These are phyloP conservation scores for Diarsia mendica DNA, from an alignment of 2,888 invertebrate genomes.

Conservation along the genomic window DNA sequence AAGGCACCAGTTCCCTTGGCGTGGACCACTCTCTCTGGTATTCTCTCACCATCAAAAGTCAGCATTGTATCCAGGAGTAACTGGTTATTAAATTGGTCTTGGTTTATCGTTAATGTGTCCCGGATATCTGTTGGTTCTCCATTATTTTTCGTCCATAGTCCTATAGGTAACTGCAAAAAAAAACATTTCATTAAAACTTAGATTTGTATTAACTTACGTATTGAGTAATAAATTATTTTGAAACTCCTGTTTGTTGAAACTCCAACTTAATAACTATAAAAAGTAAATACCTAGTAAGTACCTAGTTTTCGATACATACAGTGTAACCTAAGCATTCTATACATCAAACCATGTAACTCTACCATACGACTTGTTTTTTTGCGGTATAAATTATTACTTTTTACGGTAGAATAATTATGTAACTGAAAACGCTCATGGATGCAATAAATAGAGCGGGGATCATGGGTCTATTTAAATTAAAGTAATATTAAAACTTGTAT, in stretches of 20 bases:
- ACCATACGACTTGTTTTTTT: no score
- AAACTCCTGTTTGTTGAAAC: background rate
- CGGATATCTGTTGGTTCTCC: slow-evolving; percentile 94
- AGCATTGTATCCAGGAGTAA: slow-evolving; percentile 92
- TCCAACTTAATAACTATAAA: no score
- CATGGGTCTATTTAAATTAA: no score
- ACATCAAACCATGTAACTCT: no score
- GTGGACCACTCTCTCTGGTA: slow-evolving; percentile 97
- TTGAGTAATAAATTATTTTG: background rate
- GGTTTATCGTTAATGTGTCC: slow-evolving; percentile 76
- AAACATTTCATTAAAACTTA: background rate
- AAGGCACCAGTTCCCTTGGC: slow-evolving; percentile 97
- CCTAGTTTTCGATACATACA: background rate
- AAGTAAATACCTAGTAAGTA: background rate
- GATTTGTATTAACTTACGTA: background rate
- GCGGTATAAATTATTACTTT: no score
- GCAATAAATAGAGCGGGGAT: no score
- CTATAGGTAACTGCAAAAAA: slow-evolving; percentile 68
- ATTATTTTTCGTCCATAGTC: slow-evolving; percentile 91
- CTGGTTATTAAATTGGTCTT: slow-evolving; percentile 70
- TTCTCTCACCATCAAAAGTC: slow-evolving; percentile 94
- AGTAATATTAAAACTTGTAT: no score
- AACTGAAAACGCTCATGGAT: no score
- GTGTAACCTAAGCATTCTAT: no score
- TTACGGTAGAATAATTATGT: no score